Base-by-base conservation (phyloP, 2,888 invertebrate species). In the Scaptodrosophila latifasciaeformis region DNA sequence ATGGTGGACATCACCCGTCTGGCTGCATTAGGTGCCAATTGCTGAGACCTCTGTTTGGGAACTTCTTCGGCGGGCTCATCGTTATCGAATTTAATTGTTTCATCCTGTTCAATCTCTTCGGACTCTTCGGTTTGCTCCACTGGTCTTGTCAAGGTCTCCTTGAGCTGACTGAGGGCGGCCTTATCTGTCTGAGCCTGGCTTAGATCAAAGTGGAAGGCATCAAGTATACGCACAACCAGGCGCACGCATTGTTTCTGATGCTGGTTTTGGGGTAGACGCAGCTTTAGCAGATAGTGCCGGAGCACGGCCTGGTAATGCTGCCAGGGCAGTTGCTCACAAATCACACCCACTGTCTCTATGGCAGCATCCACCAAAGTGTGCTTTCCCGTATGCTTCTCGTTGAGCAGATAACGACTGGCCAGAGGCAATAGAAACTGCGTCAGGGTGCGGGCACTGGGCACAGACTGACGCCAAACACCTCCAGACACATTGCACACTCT, bases 151-250 rank as follows among this genome's bases (percentile, higher is more conserved):
- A 82, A 55, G 31, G 72, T 67, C 18, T 81, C 74, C 30, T 77
- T 80, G 0, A 78, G 66, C 29, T 76, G 63, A 2, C 66, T 67
- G 7, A 84, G 54, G 0, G 65, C 55, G n/a, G 55, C 46, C 5
- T 51, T 52, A 46, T 82, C 82, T 2, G 63, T 65, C 49, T 88
- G 84, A 3, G 89, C 90, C 82, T 91, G 91, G 0, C 90, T 90
- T 44, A 97, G 88, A 87, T 97, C 95, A 85, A 93, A 98, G 87
- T 97, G 97, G 82, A 97, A 98, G 0, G 93, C 91, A 82, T 97
- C 96, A 61, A 98, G 88, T 58, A 98, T 91, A 0, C 91, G 90
- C 0, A 93, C 91, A 10, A 93, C 88, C 51, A 94, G 88, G 51
- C 92, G 89, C 6, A 96, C 93, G 53, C 93, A 87, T 72, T 96